Evolutionary conservation across 2,113 vertebrate genomes (phyloP).

Genomic region (Pithys albifrons): DNA sequence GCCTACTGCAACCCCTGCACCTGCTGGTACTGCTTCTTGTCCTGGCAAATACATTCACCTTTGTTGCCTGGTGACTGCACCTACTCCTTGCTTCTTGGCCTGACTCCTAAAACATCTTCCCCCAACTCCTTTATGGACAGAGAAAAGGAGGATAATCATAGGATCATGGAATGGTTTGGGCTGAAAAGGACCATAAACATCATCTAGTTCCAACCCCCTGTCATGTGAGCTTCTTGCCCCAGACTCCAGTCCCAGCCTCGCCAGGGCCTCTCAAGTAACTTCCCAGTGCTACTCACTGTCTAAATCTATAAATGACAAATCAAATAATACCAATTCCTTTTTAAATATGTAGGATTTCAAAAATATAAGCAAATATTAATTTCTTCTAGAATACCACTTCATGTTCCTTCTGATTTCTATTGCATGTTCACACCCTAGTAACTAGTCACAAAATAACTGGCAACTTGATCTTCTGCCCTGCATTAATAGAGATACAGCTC

Average conservation of each 20-base stretch:
- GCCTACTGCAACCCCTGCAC: background rate
- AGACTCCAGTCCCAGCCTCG: background rate
- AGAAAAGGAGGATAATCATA: background rate
- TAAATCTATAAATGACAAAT: background rate
- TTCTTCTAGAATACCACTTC: background rate
- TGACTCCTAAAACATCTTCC: background rate
- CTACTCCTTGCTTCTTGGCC: background rate
- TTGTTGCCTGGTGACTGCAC: background rate
- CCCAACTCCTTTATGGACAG: background rate
- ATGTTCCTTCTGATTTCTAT: background rate
- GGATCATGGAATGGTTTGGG: background rate
- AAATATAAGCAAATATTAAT: background rate
- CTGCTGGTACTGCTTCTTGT: background rate
- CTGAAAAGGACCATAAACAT: background rate
- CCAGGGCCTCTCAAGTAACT: background rate
- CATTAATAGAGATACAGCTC: background rate
- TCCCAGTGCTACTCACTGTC: background rate
- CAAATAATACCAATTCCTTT: background rate
- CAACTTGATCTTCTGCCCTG: background rate
- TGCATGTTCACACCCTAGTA: background rate
- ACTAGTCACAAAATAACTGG: background rate
- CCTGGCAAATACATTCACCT: background rate
- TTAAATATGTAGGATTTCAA: background rate
- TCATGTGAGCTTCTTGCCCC: background rate
- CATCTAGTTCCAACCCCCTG: background rate